Evolutionary conservation across 2,113 vertebrate species (phyloP), one percentile per base, ranked within the genome.

Genomic region (Ailurus styani): DNA sequence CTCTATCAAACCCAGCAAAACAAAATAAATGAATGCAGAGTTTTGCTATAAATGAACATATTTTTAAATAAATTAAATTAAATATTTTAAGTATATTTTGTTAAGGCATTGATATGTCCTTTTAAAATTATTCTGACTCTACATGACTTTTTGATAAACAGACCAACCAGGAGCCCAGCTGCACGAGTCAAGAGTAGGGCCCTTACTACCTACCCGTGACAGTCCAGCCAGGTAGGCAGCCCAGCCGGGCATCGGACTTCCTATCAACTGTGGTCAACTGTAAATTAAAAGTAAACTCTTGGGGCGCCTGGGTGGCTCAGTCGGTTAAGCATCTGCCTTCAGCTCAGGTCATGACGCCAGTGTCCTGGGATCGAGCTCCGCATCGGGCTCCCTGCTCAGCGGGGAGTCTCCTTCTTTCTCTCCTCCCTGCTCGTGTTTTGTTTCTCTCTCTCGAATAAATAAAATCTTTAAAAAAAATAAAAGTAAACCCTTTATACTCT

Each of bases 11-110:
- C 55, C 75, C 11, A 6, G 40, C 54, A 31, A 54, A 66, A 34
- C 12, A 10, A 34, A 68, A 77, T 7, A 34, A 82, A 81, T 29
- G 34, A 60, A n/a, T 40, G 70, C 4, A 45, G 3, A 68, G 34
- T 50, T 50, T 50, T 57, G 90, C 86, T 72, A 78, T 60, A 52
- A 84, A n/a, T 42, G 45, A 77, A 77, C 66, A 75, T 83, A 55
- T 77, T 47, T 75, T 77, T 18, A 3, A 77, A 47, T 77, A 47
- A 47, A 9, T 47, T 18, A 42, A 27, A 42, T 45, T 42, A 75
- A 77, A 47, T 31, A 45, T 29, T 45, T 8, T 5, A 77, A 47
- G 42, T 18, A 31, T 47, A 31, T 47, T 47, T 47, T 77, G 27
- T 52, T 37, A n/a, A 90, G 70, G 31, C 25, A 37, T 34, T 3